Conservation (phyloP, 1,140 invertebrate species). For the Pectinophora gossypiella region DNA sequence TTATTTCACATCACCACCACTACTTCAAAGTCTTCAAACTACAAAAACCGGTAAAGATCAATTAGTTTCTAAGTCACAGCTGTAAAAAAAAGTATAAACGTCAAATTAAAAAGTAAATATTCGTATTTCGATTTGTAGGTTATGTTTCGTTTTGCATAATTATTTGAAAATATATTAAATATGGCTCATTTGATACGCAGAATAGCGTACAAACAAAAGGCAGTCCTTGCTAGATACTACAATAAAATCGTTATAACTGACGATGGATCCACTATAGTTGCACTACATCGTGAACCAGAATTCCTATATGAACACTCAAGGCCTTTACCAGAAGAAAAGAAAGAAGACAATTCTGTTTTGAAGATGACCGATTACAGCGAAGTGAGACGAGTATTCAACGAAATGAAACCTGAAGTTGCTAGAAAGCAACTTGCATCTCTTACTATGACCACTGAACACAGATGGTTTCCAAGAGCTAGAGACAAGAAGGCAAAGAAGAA, state of each 20-base stretch:
- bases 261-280: constrained; percentile 86
- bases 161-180: too few relatives aligned
- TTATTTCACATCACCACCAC: too few relatives aligned
- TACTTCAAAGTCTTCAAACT: too few relatives aligned
- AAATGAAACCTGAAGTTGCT: constrained; percentile 77
- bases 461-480: constrained; percentile 84
- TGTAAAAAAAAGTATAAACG: too few relatives aligned
- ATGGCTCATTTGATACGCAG: constrained; percentile 39
- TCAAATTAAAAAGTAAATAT: too few relatives aligned
- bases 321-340: constrained; percentile 78
- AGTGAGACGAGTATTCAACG: constrained; percentile 79
- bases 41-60: too few relatives aligned
- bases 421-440: constrained; percentile 83
- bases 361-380: constrained; percentile 79
- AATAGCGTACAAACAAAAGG: constrained; percentile 13
- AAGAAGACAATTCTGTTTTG: constrained; percentile 74
- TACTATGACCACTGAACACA: constrained; percentile 87
- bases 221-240: constrained; percentile 31
- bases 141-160: too few relatives aligned
- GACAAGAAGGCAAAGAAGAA: constrained; percentile 81
- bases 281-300: constrained; percentile 88
- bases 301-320: constrained; percentile 91
- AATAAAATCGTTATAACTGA: constrained; percentile 80
- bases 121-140: too few relatives aligned
- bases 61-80: too few relatives aligned